Evolutionary conservation across 2,113 vertebrate species (phyloP), one percentile per base, ranked within the genome.

Genomic region (Centropus bengalensis): DNA sequence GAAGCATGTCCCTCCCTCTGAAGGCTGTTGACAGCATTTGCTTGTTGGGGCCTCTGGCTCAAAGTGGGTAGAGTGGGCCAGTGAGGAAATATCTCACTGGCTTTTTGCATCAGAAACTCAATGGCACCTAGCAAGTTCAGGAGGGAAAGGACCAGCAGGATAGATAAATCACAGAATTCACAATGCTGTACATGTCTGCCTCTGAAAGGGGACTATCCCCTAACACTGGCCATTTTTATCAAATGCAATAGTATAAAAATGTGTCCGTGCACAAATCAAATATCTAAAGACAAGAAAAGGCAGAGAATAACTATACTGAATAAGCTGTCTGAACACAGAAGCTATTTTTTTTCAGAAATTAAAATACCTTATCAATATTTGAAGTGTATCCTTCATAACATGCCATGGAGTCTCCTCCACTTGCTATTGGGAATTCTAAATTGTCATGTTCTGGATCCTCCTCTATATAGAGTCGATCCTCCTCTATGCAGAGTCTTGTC

Each of bases 401-500:
- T 89, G 93, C 84, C 81, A 93, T 77, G 91, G 96, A 96, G 36
- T 85, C 96, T 96, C 82, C 87, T 90, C 49, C 81, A 82, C 47
- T 91, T 85, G 93, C 93, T 96, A 90, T 6, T 62, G 93, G 88
- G n/a, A 91, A 58, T 71, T 96, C 92, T 96, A 91, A 84, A 86
- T 52, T 26, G 47, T 84, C 76, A 38, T 54, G 22, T 52, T 27
- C 60, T 52, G 74, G 67, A 73, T 97, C 97, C 40, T 99, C 99
- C 93, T 98, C 97, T 97, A 99, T 99, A 96, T 98, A 98, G 85
- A 99, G 96, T 89, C 11, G 67, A 73, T 97, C 97, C 40, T 99
- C 99, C 93, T 98, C 97, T 97, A 99, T 99, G 96, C 98, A 98
- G 85, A 99, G 96, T 90, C 98, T 96, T 67, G 97, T 90, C 56